Base-by-base conservation (phyloP, 2,888 invertebrate genomes). In the Rhorus exstirpatorius region DNA sequence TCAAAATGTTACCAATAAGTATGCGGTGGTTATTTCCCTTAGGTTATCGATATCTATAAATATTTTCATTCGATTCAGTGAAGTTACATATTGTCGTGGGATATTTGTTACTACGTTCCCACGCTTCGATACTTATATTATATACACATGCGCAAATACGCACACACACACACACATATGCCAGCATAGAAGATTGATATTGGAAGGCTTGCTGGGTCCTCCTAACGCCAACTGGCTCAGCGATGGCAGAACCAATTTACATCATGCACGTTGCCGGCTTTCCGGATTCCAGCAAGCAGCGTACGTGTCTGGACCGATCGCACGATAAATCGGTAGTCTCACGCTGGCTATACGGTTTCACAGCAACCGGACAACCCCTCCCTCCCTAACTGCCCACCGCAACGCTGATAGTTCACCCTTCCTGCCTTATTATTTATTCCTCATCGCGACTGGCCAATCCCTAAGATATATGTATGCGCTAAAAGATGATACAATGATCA, bases 231-330 rank as follows among this genome's bases (percentile, higher is more conserved):
- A 44, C 44, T 49, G 58, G 77, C 58, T 24, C 35, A 26, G 46
- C 49, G 72, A 63, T 49, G 35, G 31, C 31, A 83, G 82, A 85
- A 86, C 84, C 86, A 87, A 87, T 88, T 88, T 86, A 87, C 86
- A 86, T 87, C 86, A 86, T 87, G 85, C 74, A 74, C 83, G 79
- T 86, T 88, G 81, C 85, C 83, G 84, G 84, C 85, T 88, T 88
- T 88, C 88, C 88, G 88, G 88, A 88, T 87, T 88, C 88, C 87
- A 86, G 31, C 41, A 49, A 12, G 58, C 31, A n/a, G 65, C 35
- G 65, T 67, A 58, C 60, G 74, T 72, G 67, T 24, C 58, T 76
- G 79, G 65, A 72, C 81, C 81, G 83, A 83, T 81, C 81, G 61
- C 38, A 68, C 81, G 81, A 83, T 83, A 83, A 81, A 83, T 83